Evolutionary conservation across 2,113 vertebrate species (phyloP).

Genomic region (Mus spicilegus): DNA sequence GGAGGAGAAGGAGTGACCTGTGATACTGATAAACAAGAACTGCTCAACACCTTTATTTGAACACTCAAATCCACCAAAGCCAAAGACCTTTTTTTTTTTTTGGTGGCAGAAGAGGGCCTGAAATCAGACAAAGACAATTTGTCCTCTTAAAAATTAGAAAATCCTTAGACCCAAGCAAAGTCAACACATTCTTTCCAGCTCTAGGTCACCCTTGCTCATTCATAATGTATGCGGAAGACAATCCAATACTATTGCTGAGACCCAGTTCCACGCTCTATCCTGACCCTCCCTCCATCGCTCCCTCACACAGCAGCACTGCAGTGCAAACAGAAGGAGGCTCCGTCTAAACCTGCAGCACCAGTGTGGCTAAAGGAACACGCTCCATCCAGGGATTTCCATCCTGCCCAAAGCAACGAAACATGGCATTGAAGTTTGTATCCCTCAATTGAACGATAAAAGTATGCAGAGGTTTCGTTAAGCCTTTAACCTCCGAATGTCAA

Average conservation of each 20-base stretch:
- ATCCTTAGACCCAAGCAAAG: background rate
- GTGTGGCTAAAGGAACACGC: background rate
- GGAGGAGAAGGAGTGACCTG: background rate
- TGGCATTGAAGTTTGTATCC: background rate
- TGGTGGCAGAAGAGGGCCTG: background rate
- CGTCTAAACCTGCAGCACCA: background rate
- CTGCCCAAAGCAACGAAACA: background rate
- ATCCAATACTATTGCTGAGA: background rate
- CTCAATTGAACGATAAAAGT: background rate
- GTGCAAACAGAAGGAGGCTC: background rate
- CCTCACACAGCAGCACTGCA: background rate
- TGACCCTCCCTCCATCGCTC: background rate
- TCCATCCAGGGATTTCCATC: background rate
- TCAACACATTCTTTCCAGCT: background rate
- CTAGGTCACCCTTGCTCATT: background rate
- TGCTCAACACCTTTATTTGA: conserved; percentile 38
- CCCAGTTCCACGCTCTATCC: background rate
- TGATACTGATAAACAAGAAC: conserved; percentile 62
- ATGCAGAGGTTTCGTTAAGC: background rate
- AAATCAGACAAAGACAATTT: conserved; percentile 4
- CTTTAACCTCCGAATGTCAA: conserved; percentile 22
- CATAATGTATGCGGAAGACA: background rate
- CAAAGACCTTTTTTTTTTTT: background rate
- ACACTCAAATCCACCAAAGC: background rate
- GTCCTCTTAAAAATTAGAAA: conserved; percentile 45